Evolutionary conservation across 2,797 vertebrate species (phyloP), one percentile per base, ranked within the genome.

Genomic region (Hippoglossus hippoglossus): DNA sequence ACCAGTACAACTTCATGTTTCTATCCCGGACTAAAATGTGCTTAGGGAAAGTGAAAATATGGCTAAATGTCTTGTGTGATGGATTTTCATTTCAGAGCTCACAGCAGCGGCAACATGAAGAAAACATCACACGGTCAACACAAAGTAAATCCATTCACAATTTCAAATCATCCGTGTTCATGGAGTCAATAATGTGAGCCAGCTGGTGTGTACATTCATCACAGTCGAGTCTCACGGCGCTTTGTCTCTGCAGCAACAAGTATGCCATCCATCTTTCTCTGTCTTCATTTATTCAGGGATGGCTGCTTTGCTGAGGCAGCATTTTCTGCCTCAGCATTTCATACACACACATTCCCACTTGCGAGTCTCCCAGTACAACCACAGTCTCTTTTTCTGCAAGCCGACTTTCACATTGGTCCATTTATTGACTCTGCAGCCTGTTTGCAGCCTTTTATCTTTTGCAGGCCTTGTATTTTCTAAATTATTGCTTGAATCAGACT

Each of bases 251-350:
- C 81, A 64, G 68, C 75, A 71, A 77, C 77, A 79, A 67, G 78
- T 78, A 1, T 36, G 61, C 54, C 75, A 81, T 87, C 81, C 76
- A 68, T 90, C 81, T 79, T 75, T 54, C 26, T 71, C 57, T 46
- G n/a, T 41, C 63, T 59, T 69, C 12, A 71, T 72, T 34, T 71
- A 61, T 58, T 63, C 79, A 53, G 57, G 11, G 54, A 15, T 25
- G 25, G 28, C 13, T 22, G 8, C 67, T 83, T 49, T 70, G 86
- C 84, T 77, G 81, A 83, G 58, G 77, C 77, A 57, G 75, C 77
- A 57, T 47, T 53, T 62, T 49, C 21, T 52, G 49, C 63, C 63
- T 73, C 71, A 78, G 61, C 75, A 49, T 50, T 67, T 75, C 10
- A 36, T 11, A 39, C 62, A 28, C 69, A 71, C 71, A 51, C 53